phyloP scores from a whole-genome alignment of 2,113 vertebrate species.

The Sapajus apella region DNA sequence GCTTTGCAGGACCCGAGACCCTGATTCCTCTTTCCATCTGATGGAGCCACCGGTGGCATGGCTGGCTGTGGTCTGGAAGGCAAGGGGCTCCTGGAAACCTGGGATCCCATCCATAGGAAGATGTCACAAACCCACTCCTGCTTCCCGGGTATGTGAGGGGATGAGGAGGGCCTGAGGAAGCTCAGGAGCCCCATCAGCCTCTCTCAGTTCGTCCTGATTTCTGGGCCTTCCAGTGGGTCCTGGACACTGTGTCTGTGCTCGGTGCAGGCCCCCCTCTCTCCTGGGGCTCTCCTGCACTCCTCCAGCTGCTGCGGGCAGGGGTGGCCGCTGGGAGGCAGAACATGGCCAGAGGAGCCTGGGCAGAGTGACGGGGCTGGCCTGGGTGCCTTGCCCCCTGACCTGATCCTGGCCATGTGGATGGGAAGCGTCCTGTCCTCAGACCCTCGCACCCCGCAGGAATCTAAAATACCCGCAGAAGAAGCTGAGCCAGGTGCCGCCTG shows the following conservation, averaged over 20 bases:
- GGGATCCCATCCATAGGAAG: no score
- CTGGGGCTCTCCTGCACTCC: no score
- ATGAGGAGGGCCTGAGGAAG: background rate
- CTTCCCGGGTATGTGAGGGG: no score
- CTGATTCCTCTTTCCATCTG: background rate
- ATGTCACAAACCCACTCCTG: rapidly evolving
- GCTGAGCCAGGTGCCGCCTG: background rate
- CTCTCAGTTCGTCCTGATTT: no score
- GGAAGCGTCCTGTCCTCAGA: background rate
- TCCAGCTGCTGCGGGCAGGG: rapidly evolving
- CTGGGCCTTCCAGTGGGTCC: background rate
- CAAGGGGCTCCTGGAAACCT: rapidly evolving
- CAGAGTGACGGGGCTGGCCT: background rate
- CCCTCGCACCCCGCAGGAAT: rapidly evolving
- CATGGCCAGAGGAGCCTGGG: background rate
- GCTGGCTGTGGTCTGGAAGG: background rate
- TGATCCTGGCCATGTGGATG: rapidly evolving
- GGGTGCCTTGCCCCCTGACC: background rate
- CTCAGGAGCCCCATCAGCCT: no score
- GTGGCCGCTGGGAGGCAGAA: background rate
- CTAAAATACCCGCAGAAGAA: rapidly evolving
- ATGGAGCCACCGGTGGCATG: no score
- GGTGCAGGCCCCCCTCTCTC: no score
- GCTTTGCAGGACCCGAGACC: rapidly evolving
- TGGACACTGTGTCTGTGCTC: rapidly evolving